phyloP scores from a whole-genome alignment of 2,797 vertebrate species.

The Ptychobarbus kaznakovi region DNA sequence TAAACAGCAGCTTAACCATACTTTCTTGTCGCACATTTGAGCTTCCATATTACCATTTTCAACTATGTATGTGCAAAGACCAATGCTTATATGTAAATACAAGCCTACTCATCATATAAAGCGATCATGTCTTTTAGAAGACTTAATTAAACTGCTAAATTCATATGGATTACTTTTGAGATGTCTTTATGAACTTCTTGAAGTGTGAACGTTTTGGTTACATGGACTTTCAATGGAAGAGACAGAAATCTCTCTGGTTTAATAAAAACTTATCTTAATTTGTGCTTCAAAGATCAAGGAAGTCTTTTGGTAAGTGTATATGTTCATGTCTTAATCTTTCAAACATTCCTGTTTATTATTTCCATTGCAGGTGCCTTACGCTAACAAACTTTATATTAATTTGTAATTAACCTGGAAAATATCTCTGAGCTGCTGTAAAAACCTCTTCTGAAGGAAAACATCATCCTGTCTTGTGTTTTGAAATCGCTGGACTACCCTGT shows the following conservation, averaged over 20 bases:
- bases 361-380: background rate
- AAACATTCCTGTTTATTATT: background rate
- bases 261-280: background rate
- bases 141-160: background rate
- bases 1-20: too few relatives aligned
- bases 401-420: background rate
- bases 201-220: background rate
- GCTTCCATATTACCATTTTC: too few relatives aligned
- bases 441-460: background rate
- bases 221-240: background rate
- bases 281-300: background rate
- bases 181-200: background rate
- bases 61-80: too few relatives aligned
- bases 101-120: background rate
- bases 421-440: background rate
- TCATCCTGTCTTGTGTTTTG: conserved; percentile 1
- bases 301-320: background rate
- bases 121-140: background rate
- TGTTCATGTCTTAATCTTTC: background rate
- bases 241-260: background rate
- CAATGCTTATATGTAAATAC: background rate
- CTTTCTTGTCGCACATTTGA: too few relatives aligned
- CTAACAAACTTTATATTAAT: background rate
- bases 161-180: background rate
- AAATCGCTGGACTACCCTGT: conserved; percentile 18